Base-by-base conservation (phyloP, 2,888 invertebrate species). In the Blomia tropicalis region DNA sequence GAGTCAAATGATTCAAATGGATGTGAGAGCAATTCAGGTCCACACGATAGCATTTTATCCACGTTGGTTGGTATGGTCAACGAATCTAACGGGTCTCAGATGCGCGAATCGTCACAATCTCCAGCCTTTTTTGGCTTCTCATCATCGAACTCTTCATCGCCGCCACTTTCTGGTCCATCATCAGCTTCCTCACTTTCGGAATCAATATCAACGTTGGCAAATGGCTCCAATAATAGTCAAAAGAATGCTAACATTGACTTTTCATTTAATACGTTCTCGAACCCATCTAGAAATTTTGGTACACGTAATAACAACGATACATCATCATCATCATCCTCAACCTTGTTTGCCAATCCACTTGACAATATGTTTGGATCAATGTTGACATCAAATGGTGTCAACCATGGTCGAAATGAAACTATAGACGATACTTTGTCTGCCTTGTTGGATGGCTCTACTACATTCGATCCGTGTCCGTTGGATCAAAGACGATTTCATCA, bases 91-190 rank as follows among this genome's bases (percentile, higher is more conserved):
- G 36, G 36, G 36, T 17, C 36, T 36, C 36, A 7, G 11, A 36
- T 17, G 36, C 25, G 29, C 2, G 29, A 56, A 19, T 22, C 25
- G 4, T 56, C 29, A 30, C 32, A 56, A 36, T 56, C 56, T 2
- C 29, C 56, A 30, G 56, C 56, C 2, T 25, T 25, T 3, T 29
- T 25, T 19, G 25, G 29, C 14, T 23, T 25, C 25, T 56, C 56
- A 22, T 56, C 56, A 22, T 56, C 56, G 22, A 56, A 56, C 29
- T 56, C 56, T 19, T 56, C 56, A n/a, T 56, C 56, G 29, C 56
- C 56, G 4, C 56, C 56, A 23, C 23, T 56, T 11, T 56, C 56
- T 14, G 56, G 56, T 36, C 32, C 56, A 31, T 56, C 56, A 56
- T 56, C 56, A 5, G 31, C 56, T 2, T 56, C 56, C 11, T 31